Conservation (phyloP, 2,113 vertebrate genomes). For the Tichodroma muraria region DNA sequence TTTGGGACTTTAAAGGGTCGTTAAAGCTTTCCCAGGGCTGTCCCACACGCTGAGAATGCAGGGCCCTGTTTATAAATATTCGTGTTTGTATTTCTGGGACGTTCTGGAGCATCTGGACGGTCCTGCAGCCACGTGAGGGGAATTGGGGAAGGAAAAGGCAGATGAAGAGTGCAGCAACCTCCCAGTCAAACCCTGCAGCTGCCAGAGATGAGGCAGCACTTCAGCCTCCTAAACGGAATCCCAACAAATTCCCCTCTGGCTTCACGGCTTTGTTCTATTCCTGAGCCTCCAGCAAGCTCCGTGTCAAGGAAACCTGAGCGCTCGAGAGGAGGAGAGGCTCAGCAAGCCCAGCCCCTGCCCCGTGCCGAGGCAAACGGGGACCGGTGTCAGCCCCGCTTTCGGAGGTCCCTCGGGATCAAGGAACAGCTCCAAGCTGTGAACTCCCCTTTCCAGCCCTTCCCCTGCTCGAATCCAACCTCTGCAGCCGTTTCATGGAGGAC, state of each 20-base stretch:
- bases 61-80: background rate
- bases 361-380: background rate
- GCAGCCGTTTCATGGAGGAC: fast-evolving
- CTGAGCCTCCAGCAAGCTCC: background rate
- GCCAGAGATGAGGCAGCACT: fast-evolving
- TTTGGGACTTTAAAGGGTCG: no score
- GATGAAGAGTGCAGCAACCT: background rate
- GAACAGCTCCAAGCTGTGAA: fast-evolving
- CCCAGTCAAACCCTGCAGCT: background rate
- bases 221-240: fast-evolving
- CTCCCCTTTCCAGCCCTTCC: background rate
- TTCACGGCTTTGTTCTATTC: background rate
- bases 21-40: background rate
- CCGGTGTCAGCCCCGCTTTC: fast-evolving
- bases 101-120: background rate
- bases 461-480: background rate
- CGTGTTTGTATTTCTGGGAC: background rate
- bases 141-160: background rate
- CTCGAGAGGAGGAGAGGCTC: background rate
- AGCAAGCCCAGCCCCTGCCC: fast-evolving
- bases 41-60: fast-evolving
- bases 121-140: background rate
- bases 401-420: fast-evolving
- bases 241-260: background rate
- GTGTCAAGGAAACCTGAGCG: fast-evolving